phyloP scores from a whole-genome alignment of 2,888 invertebrate genomes.

The Rhamphomyia laevipes region DNA sequence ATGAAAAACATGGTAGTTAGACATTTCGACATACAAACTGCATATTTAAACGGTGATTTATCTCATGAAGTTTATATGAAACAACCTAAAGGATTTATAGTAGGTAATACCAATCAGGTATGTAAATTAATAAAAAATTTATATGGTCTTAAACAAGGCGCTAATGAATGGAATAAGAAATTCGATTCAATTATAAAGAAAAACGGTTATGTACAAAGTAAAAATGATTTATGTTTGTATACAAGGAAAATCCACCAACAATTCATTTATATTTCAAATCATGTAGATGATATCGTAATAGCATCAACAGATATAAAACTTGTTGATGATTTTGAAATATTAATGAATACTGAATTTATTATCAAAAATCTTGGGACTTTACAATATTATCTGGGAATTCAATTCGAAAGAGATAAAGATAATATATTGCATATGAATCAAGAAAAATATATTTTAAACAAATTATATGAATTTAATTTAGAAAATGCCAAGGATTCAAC shows the following conservation, averaged over 20 bases:
- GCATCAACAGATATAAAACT: background rate
- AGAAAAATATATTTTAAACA: slow-evolving; percentile 2
- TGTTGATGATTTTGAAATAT: background rate
- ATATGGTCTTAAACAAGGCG: slow-evolving; percentile 1
- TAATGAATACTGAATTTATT: background rate
- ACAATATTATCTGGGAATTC: background rate
- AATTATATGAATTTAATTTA: slow-evolving; percentile 2
- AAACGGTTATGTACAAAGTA: background rate
- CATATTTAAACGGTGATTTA: slow-evolving; percentile 1
- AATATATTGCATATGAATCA: no score
- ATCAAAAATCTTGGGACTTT: background rate
- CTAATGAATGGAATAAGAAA: slow-evolving; percentile 2
- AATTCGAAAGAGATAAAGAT: slow-evolving; percentile 1
- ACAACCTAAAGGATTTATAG: background rate
- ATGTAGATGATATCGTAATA: background rate
- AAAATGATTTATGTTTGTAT: background rate
- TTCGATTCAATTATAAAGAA: background rate
- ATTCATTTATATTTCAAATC: background rate
- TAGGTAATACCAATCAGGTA: background rate
- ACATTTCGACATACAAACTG: background rate
- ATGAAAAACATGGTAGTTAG: background rate
- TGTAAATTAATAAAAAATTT: slow-evolving; percentile 1
- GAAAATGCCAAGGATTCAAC: slow-evolving; percentile 2
- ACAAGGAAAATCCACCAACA: background rate
- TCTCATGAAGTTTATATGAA: background rate